Conservation (phyloP, 1,140 invertebrate genomes). For the Drosophila mojavensis region DNA sequence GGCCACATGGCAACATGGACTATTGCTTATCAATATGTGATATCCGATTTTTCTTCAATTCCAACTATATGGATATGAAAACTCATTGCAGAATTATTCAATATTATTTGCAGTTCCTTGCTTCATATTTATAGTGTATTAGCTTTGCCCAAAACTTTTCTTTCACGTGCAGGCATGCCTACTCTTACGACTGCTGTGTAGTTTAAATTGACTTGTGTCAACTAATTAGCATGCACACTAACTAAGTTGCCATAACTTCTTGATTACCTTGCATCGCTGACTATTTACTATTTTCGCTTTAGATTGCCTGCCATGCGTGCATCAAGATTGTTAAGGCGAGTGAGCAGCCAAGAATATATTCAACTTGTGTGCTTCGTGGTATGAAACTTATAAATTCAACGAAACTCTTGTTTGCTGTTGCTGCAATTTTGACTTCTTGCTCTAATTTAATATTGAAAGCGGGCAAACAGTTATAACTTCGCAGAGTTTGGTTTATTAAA, state of each 20-base stretch:
- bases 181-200: no score
- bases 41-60: no score
- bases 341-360: conserved; percentile 1
- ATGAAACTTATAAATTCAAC: background rate
- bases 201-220: conserved; percentile 7
- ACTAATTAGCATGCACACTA: conserved; percentile 17
- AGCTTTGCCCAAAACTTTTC: background rate
- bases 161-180: background rate
- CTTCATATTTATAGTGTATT: no score
- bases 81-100: no score
- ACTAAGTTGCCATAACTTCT: conserved; percentile 5
- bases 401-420: background rate
- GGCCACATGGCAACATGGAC: background rate
- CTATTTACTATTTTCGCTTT: background rate
- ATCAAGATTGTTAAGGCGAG: background rate
- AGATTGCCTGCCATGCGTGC: background rate
- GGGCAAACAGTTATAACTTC: background rate
- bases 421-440: background rate
- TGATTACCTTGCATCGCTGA: background rate
- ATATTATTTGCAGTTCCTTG: no score
- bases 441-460: background rate
- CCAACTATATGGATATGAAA: no score
- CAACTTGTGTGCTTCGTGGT: background rate
- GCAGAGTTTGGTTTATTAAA: background rate
- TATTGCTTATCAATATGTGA: background rate